Percentiles rank a stretch among this genome's conserved stretches.
These are phyloP conservation scores for Salarias fasciatus DNA, from an alignment of 2,797 vertebrate species.

Conservation along the genomic window DNA sequence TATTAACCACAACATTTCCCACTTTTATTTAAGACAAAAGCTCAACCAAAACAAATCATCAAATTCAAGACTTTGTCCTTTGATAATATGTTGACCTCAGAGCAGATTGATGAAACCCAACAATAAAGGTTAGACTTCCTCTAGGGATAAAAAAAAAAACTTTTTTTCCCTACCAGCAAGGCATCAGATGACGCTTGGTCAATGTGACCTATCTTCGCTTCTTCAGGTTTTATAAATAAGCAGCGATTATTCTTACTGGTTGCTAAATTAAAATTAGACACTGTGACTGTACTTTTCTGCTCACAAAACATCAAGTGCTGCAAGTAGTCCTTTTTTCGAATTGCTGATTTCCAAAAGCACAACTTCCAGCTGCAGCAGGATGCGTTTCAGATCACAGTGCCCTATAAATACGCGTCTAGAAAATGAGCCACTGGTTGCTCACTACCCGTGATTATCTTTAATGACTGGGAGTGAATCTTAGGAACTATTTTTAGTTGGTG, in stretches of 20 bases:
- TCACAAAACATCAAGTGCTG: constrained; percentile 12
- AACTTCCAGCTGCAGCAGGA: constrained; percentile 6
- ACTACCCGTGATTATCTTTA: constrained; percentile 37
- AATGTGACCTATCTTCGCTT: neutral
- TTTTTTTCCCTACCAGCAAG: too few species aligned
- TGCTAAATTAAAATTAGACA: too few species aligned
- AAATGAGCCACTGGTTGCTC: constrained; percentile 31
- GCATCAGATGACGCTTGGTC: neutral
- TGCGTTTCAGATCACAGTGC: constrained; percentile 28
- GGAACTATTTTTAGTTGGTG: constrained; percentile 51
- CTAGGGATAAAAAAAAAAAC: too few species aligned
- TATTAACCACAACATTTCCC: too few species aligned
- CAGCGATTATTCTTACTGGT: too few species aligned
- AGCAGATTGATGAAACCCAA: too few species aligned
- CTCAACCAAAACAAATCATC: too few species aligned
- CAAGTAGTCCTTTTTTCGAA: constrained; percentile 16
- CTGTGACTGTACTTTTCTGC: neutral
- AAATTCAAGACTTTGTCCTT: too few species aligned
- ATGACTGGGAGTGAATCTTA: constrained; percentile 23
- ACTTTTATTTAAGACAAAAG: too few species aligned
- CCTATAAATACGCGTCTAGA: constrained; percentile 50
- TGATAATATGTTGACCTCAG: too few species aligned
- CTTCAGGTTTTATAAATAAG: too few species aligned
- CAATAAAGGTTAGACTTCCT: too few species aligned
- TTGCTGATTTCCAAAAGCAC: neutral